phyloP scores from a whole-genome alignment of 1,140 invertebrate genomes.

The Trichonephila clavata region DNA sequence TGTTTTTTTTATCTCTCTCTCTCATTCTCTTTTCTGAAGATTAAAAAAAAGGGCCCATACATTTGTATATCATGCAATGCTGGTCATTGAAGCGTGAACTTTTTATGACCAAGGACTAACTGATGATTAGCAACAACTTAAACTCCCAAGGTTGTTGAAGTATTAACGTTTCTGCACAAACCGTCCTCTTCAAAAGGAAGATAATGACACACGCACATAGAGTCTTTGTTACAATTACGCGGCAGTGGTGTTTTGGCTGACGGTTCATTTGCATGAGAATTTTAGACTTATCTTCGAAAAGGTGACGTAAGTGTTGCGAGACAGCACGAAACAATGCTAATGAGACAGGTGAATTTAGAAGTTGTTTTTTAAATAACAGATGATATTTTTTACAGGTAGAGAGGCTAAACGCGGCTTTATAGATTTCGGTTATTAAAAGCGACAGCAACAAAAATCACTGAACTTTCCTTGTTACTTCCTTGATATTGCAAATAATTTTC shows the following conservation, averaged over 20 bases:
- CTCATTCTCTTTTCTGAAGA: not conserved
- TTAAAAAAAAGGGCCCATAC: not conserved
- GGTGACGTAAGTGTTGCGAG: not conserved
- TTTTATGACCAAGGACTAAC: not conserved
- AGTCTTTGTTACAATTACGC: not conserved
- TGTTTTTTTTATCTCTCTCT: not conserved
- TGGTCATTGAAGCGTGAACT: not conserved
- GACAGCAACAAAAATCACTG: too few relatives aligned
- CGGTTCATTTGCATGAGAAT: constrained; percentile 8
- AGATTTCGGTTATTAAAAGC: too few relatives aligned
- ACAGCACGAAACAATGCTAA: not conserved
- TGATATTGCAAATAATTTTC: too few relatives aligned
- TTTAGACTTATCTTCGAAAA: not conserved
- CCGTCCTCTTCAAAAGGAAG: not conserved
- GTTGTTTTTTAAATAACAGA: too few relatives aligned
- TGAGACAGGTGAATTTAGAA: too few relatives aligned
- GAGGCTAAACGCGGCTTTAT: too few relatives aligned
- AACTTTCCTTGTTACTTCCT: too few relatives aligned
- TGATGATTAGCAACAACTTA: constrained; percentile 31
- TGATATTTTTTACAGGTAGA: too few relatives aligned
- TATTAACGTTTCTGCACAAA: constrained; percentile 11
- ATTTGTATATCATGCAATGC: not conserved
- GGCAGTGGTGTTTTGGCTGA: not conserved
- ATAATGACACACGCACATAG: not conserved
- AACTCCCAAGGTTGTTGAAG: not conserved